These are phyloP conservation scores for Trematomus bernacchii DNA, from an alignment of 2,797 vertebrate genomes.

Conservation along the genomic window DNA sequence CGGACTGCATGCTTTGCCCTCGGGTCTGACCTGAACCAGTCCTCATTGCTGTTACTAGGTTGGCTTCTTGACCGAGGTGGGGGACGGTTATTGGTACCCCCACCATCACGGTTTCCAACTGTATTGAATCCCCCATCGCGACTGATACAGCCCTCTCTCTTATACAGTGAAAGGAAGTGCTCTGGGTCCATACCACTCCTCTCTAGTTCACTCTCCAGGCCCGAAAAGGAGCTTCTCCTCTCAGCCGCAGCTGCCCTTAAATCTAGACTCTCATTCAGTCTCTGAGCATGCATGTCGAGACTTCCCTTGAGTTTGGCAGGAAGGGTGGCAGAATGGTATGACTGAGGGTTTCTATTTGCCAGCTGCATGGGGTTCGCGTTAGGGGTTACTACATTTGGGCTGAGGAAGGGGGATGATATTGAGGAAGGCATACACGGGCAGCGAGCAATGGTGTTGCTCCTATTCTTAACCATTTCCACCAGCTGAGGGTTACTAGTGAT, in stretches of 20 bases:
- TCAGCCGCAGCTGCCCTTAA: conserved; percentile 66
- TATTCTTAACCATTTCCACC: conserved; percentile 82
- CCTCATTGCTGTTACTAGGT: conserved; percentile 71
- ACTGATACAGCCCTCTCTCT: conserved; percentile 59
- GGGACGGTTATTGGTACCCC: conserved; percentile 39
- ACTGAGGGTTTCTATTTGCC: conserved; percentile 58
- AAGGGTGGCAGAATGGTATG: conserved; percentile 84
- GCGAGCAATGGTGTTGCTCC: conserved; percentile 75
- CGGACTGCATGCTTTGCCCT: conserved; percentile 77
- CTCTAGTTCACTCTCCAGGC: conserved; percentile 79
- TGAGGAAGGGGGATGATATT: conserved; percentile 76
- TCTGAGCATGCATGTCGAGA: conserved; percentile 78
- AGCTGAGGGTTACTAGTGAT: conserved; percentile 82
- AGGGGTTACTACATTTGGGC: conserved; percentile 64
- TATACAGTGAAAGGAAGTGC: conserved; percentile 67
- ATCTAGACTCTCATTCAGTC: conserved; percentile 69
- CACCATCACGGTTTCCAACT: conserved; percentile 54
- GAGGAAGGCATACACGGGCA: conserved; percentile 83
- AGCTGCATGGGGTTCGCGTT: conserved; percentile 59
- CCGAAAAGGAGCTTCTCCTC: conserved; percentile 82
- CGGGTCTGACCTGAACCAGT: conserved; percentile 79
- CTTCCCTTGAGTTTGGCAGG: conserved; percentile 85
- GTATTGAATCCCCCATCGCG: conserved; percentile 44
- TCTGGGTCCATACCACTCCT: conserved; percentile 69
- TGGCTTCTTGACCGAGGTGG: conserved; percentile 80